Base-by-base conservation (phyloP, 2,888 invertebrate genomes). In the Drosophila imparisetae region DNA sequence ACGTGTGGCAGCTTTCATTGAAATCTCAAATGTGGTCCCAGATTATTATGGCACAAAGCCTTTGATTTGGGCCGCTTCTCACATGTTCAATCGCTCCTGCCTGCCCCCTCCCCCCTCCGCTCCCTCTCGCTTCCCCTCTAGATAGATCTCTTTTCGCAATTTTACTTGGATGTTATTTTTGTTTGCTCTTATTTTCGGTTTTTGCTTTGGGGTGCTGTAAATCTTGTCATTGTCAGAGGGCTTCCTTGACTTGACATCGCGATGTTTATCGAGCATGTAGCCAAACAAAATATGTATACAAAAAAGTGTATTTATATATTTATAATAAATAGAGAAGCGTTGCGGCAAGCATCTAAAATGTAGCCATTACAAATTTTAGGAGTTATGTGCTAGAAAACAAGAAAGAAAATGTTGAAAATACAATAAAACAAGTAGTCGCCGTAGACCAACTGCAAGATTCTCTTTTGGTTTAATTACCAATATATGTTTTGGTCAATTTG, bases 1-100 rank as follows among this genome's bases (percentile, higher is more conserved):
- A 70, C 38, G 55, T 60, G 72, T 57, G 64, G 75, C 67, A 76
- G 77, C 68, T 74, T 75, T 89, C 87, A 89, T 83, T 86, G 81
- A 85, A 86, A 79, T 85, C 84, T 89, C 74, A 86, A 89, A 86
- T 79, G 85, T 75, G 81, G 69, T 68, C 59, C 67, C 81, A 75
- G 87, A 85, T 83, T 84, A 86, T 86, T 89, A 75, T 84, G 81
- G 89, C 83, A 83, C 70, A 72, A 83, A 79, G 79, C 80, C 85
- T 86, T 87, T 86, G 89, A 79, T 89, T 86, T 81, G 57, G 74
- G 63, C 75, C 58, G 75, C 80, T 66, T 62, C 62, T 71, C 75
- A 50, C 58, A 45, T 42, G 7, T 63, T 58, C 29, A 49, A 29
- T 45, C 18, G 21, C 30, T 29, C 21, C 18, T 42, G 54, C 10